phyloP scores from a whole-genome alignment of 2,888 invertebrate species.

The Drosophila mulleri region DNA sequence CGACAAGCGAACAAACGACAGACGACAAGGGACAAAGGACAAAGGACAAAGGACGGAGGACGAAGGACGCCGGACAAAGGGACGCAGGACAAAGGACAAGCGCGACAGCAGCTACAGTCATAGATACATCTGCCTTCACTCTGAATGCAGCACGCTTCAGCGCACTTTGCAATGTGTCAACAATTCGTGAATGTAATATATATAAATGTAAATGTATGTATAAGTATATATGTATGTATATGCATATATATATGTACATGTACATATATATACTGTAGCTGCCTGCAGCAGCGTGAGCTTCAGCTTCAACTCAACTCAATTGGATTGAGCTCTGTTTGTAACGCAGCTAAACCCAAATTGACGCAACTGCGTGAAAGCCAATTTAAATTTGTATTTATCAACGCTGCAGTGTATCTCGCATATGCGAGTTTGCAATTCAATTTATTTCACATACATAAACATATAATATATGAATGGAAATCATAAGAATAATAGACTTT shows the following conservation, averaged over 20 bases:
- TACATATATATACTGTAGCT: not conserved
- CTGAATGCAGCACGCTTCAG: constrained; percentile 67
- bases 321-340: constrained; percentile 22
- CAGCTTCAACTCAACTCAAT: constrained; percentile 10
- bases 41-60: constrained; percentile 7
- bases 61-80: constrained; percentile 13
- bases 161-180: constrained; percentile 71
- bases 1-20: constrained; percentile 44
- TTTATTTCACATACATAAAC: not conserved
- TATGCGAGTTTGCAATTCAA: not conserved
- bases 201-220: not conserved
- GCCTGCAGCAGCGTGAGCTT: constrained; percentile 21
- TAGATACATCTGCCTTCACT: constrained; percentile 36
- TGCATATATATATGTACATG: not conserved
- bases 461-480: not conserved
- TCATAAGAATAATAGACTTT: not conserved
- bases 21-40: constrained; percentile 22
- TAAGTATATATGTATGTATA: not conserved
- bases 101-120: constrained; percentile 39
- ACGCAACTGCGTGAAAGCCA: constrained; percentile 1
- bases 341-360: constrained; percentile 15
- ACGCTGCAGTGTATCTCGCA: not conserved
- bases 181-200: constrained; percentile 48
- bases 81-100: constrained; percentile 34
- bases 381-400: not conserved